Evolutionary conservation across 1,140 invertebrate genomes (phyloP), one percentile per base, ranked within the genome.

Genomic region (Probaryconus sp.): DNA sequence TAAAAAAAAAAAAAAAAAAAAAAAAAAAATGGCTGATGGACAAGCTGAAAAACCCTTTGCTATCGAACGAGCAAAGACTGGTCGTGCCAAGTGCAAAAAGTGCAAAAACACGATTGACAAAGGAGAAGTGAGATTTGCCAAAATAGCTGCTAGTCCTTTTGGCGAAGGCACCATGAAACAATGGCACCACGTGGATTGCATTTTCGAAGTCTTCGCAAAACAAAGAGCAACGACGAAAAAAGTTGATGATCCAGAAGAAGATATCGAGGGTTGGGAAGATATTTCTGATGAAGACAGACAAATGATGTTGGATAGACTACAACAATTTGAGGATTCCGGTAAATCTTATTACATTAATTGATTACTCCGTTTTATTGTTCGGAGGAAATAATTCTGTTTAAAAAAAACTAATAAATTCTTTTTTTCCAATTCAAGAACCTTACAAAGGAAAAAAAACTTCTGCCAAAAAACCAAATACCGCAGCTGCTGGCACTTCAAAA

Each of bases 91-190:
- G n/a, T 97, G 96, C 81, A 96, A 96, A 81, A 94, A 93, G 83
- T 97, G 96, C 83, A 96, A 96, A 87, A 85, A 90, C 47, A 92
- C 94, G 76, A 93, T 95, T 77, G 90, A 91, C 2, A 92, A 92
- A 81, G 93, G 92, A 14, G 85, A 90, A 30, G 75, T 95, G 24
- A 87, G 94, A 50, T 89, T 96, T 11, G 94, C 92, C 0, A 94
- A 96, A 88, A 78, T 95, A 14, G 90, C 91, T 2, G 78, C 91
- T 0, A 96, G 94, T 88, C 94, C 93, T 1, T 97, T 96, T 81
- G 90, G 91, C 10, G 93, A 92, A n/a, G 93, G 93, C 4, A 93
- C 93, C 71, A 95, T 96, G 94, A 97, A 96, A 81, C 90, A 90
- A 48, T 97, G 94, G 94, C 91, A 93, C 82, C 95, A 97, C 81